Evolutionary conservation across 1,140 invertebrate species (phyloP), one percentile per base, ranked within the genome.

Genomic region (Hermetia illucens): DNA sequence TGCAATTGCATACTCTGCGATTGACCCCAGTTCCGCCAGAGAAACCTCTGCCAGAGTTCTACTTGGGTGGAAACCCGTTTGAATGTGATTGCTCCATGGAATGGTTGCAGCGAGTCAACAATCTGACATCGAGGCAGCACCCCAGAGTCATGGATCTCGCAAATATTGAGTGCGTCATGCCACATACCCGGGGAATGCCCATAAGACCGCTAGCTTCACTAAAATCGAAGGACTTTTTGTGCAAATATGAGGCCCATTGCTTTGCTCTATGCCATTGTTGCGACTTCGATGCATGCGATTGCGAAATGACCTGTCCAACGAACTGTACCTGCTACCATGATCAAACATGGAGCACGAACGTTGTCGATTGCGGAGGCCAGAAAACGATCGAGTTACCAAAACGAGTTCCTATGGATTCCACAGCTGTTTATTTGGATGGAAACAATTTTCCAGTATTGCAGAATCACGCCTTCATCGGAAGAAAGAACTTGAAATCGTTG

Each of bases 281-380:
- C 55, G 88, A 93, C 49, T 92, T 89, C 55, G 87, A 92, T 55
- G 87, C 86, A 33, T 94, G 89, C 61, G 89, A 93, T 61, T 93
- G 89, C 62, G 85, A 91, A 64, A 92, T 92, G 86, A 89, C 81
- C 3, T 94, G 88, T 51, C 89, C 89, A 2, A 72, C 74, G 43
- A 87, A 89, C 52, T 94, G 88, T 64, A 82, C 82, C 41, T 94
- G 88, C 54, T 92, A 89, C 60, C 82, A 89, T 63, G 87, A 92
- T 51, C 81, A 86, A 55, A 82, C 86, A 12, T 92, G 88, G 87
- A 83, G 82, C 42, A 85, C 82, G 20, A 92, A 93, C 58, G 83
- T 91, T 4, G 87, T 92, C 3, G 86, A 92, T 52, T 93, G 88
- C 62, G 86, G 85, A 19, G 71, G 76, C 1, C 75, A 83, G 44